Evolutionary conservation across 1,140 invertebrate species (phyloP).

Genomic region (Neodiprion pinetum): DNA sequence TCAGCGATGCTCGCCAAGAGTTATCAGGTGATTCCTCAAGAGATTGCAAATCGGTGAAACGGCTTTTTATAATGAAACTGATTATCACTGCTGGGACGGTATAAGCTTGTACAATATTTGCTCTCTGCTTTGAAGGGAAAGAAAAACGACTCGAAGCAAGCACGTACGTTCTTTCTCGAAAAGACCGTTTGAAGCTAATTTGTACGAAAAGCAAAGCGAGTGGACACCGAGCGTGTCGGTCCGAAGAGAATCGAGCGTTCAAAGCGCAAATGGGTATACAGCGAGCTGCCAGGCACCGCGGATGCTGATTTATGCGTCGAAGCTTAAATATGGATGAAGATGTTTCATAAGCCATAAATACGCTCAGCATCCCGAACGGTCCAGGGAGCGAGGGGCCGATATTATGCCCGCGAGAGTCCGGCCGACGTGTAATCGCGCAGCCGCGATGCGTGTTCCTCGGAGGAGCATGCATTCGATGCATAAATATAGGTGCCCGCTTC

Average conservation of each 20-base stretch:
- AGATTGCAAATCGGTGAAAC: too few species aligned
- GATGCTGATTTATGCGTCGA: constrained; percentile 45
- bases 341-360: constrained; percentile 48
- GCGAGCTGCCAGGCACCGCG: background rate
- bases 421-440: constrained; percentile 14
- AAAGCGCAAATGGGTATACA: background rate
- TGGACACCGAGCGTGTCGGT: too few species aligned
- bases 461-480: constrained; percentile 10
- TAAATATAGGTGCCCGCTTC: constrained; percentile 18
- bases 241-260: background rate
- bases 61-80: too few species aligned
- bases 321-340: constrained; percentile 52
- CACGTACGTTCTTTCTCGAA: too few species aligned
- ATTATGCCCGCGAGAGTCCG: constrained; percentile 15
- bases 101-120: too few species aligned
- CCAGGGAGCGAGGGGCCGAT: constrained; percentile 9
- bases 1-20: too few species aligned
- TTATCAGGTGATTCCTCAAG: too few species aligned
- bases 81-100: too few species aligned
- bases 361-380: constrained; percentile 21
- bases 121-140: too few species aligned
- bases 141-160: too few species aligned
- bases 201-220: too few species aligned
- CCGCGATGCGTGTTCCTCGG: constrained; percentile 7
- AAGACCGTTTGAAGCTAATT: too few species aligned